Evolutionary conservation across 2,113 vertebrate species (phyloP).

Genomic region (Bungarus multicinctus): DNA sequence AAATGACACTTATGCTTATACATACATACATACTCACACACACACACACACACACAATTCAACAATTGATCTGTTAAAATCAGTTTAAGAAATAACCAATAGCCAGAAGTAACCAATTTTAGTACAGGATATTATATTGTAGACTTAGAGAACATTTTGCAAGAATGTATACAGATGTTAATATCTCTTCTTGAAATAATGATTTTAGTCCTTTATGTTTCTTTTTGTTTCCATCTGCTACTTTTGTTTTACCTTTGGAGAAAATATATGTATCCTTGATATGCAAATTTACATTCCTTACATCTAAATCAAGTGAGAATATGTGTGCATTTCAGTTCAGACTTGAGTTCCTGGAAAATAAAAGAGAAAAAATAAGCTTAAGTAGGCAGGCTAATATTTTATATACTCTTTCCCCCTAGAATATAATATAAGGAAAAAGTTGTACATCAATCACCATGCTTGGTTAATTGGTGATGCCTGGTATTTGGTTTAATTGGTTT

Average conservation of each 20-base stretch:
- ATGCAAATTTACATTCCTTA: neutral
- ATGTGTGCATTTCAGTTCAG: neutral
- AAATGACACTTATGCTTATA: neutral
- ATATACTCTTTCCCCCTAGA: neutral
- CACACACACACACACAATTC: neutral
- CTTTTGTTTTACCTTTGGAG: neutral
- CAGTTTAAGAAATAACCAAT: slow-evolving; percentile 12
- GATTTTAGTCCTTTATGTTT: neutral
- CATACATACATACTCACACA: neutral
- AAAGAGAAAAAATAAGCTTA: neutral
- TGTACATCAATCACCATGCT: neutral
- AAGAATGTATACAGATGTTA: neutral
- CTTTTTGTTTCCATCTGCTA: neutral
- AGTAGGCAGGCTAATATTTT: neutral
- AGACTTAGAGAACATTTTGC: neutral
- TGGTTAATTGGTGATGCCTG: neutral
- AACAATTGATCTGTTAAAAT: slow-evolving; percentile 10
- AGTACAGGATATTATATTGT: neutral
- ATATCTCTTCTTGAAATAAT: neutral
- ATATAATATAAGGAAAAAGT: neutral
- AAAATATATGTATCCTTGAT: neutral
- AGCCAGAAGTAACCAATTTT: neutral
- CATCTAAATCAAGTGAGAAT: neutral
- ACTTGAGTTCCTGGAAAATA: neutral
- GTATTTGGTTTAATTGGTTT: slow-evolving; percentile 1